A percentile compares a stretch with the other conserved stretches of the same genome.
Conservation (phyloP, 2,797 vertebrate genomes). For the Percopsis omiscomaycus region DNA sequence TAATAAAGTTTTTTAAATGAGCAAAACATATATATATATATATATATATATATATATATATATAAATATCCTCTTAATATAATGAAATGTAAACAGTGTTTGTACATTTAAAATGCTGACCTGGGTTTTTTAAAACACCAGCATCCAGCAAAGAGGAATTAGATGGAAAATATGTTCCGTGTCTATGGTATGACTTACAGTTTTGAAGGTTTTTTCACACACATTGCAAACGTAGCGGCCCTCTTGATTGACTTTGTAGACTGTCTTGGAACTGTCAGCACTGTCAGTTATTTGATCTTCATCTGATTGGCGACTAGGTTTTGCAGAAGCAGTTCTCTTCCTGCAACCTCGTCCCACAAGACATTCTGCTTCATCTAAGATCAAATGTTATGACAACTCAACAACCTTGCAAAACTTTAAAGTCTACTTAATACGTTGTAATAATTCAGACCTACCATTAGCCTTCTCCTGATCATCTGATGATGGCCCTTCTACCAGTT, state of each 20-base stretch:
- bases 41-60: no score
- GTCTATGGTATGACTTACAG: slow-evolving; percentile 69
- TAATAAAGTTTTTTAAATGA: no score
- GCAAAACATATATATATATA: no score
- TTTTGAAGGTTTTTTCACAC: slow-evolving; percentile 97
- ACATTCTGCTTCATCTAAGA: slow-evolving; percentile 48
- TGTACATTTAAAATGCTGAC: no score
- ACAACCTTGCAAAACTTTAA: neutral
- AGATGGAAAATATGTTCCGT: no score
- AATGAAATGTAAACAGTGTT: no score
- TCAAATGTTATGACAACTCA: neutral
- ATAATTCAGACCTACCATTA: slow-evolving; percentile 41
- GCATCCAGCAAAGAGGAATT: no score
- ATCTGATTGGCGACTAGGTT: slow-evolving; percentile 49
- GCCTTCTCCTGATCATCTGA: slow-evolving; percentile 51
- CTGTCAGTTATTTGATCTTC: slow-evolving; percentile 53
- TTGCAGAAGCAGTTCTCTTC: slow-evolving; percentile 56
- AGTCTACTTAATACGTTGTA: neutral
- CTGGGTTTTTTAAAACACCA: no score
- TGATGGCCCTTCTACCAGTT: slow-evolving; percentile 38
- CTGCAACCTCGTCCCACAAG: slow-evolving; percentile 54
- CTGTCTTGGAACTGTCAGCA: slow-evolving; percentile 70
- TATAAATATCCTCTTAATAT: no score
- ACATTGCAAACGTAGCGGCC: slow-evolving; percentile 88
- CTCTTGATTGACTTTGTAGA: slow-evolving; percentile 83